Conservation (phyloP, 1,140 invertebrate species). For the Bilobella aurantiaca region DNA sequence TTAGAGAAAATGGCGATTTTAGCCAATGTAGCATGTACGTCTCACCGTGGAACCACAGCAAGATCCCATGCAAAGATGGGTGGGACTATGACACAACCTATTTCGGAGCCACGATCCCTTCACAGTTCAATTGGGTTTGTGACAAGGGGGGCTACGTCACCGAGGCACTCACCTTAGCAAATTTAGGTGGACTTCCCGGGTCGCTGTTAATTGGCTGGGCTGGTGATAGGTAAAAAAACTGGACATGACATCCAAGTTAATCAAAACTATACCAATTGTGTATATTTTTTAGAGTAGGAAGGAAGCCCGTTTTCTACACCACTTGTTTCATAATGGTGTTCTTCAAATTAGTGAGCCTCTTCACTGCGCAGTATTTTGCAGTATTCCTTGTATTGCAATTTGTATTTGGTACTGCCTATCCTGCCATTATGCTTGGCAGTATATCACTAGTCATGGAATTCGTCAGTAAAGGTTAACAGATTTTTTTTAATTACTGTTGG, state of each 20-base stretch:
- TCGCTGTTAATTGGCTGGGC: constrained; percentile 20
- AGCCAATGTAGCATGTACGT: background rate
- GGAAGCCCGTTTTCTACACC: constrained; percentile 19
- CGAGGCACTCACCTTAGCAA: constrained; percentile 15
- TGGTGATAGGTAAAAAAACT: constrained; percentile 21
- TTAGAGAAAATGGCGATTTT: background rate
- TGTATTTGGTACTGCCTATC: no score
- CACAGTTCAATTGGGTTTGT: constrained; percentile 29
- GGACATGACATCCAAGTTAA: background rate
- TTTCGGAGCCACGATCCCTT: constrained; percentile 24
- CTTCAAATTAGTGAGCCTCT: constrained; percentile 15
- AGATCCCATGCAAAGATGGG: background rate
- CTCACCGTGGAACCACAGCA: background rate
- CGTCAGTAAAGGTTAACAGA: no score
- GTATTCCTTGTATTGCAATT: constrained; percentile 5
- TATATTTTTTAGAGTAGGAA: constrained; percentile 16
- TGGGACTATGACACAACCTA: constrained; percentile 28
- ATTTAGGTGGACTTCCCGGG: constrained; percentile 18
- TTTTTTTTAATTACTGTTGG: no score
- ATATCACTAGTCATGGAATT: constrained; percentile 11
- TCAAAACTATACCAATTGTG: constrained; percentile 10
- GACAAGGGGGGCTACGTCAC: constrained; percentile 16
- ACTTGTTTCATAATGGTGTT: constrained; percentile 18
- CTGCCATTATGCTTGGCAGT: constrained; percentile 11
- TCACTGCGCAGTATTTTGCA: background rate